phyloP scores from a whole-genome alignment of 1,140 invertebrate species.

The Drosophila pseudoobscura region DNA sequence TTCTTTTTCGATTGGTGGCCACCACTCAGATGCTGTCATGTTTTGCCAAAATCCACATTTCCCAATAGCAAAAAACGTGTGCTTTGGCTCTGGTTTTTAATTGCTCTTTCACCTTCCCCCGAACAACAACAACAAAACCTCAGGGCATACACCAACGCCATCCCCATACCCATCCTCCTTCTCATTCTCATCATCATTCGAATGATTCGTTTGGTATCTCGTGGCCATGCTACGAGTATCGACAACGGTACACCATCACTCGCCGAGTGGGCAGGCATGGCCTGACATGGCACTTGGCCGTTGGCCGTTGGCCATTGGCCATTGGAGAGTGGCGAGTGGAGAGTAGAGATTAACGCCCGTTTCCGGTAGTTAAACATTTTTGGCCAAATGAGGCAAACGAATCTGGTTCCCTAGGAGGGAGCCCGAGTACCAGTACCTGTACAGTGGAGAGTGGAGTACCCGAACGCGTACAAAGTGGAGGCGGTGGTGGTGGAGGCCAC shows the following conservation, averaged over 20 bases:
- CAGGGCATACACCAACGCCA: constrained; percentile 23
- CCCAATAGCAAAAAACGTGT: not conserved
- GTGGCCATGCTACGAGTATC: constrained; percentile 1
- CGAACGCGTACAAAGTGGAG: not conserved
- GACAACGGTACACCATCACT: constrained; percentile 16
- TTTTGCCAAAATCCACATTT: not conserved
- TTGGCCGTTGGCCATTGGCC: not conserved
- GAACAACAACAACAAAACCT: not conserved
- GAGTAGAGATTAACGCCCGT: constrained; percentile 70
- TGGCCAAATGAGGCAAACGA: constrained; percentile 46
- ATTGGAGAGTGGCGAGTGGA: not conserved
- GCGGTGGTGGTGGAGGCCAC: not conserved
- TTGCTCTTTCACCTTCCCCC: constrained; percentile 48
- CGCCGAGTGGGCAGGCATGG: constrained; percentile 52
- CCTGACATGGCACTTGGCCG: constrained; percentile 30
- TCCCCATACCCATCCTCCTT: not conserved
- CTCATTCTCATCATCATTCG: not conserved
- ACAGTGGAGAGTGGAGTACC: no score
- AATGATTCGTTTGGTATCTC: not conserved
- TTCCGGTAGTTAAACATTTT: constrained; percentile 66
- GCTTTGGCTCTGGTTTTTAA: constrained; percentile 45
- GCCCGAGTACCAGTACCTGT: no score
- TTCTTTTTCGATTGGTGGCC: constrained; percentile 19
- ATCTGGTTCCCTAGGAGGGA: constrained; percentile 15
- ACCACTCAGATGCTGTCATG: constrained; percentile 13